These are phyloP conservation scores for Danio choprae DNA, from an alignment of 2,797 vertebrate species.

Conservation along the genomic window DNA sequence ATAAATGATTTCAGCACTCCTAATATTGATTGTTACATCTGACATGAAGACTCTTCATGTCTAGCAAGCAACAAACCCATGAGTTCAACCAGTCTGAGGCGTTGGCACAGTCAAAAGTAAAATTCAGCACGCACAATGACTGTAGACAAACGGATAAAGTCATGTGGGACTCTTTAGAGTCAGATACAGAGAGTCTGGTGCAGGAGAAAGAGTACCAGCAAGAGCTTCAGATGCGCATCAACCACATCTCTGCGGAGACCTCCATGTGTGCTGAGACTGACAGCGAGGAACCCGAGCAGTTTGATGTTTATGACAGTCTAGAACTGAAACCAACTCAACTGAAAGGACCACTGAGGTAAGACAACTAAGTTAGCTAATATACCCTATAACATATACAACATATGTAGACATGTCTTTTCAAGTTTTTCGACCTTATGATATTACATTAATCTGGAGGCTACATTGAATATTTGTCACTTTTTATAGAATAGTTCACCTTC, in stretches of 20 bases:
- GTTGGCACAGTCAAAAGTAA: slow-evolving; percentile 28
- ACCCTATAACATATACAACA: too few species aligned
- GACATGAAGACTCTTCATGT: neutral
- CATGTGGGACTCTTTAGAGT: slow-evolving; percentile 72
- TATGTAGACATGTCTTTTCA: neutral
- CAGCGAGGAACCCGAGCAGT: slow-evolving; percentile 50
- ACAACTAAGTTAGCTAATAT: neutral
- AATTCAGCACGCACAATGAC: slow-evolving; percentile 49
- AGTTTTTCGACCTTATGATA: neutral
- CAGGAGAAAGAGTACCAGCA: slow-evolving; percentile 67
- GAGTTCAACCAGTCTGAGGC: slow-evolving; percentile 6
- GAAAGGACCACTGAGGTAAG: slow-evolving; percentile 38
- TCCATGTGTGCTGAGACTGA: slow-evolving; percentile 13
- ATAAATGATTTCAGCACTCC: neutral
- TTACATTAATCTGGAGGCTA: neutral
- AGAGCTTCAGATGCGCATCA: slow-evolving; percentile 57
- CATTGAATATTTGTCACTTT: neutral
- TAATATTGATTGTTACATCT: neutral
- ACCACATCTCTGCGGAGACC: neutral
- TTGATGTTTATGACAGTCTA: slow-evolving; percentile 71
- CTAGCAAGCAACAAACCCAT: neutral
- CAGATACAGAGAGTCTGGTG: slow-evolving; percentile 71
- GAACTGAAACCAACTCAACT: slow-evolving; percentile 59
- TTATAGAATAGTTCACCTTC: neutral
- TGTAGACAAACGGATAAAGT: slow-evolving; percentile 21